phyloP scores from a whole-genome alignment of 2,888 invertebrate genomes.

The Dynastes tityus region DNA sequence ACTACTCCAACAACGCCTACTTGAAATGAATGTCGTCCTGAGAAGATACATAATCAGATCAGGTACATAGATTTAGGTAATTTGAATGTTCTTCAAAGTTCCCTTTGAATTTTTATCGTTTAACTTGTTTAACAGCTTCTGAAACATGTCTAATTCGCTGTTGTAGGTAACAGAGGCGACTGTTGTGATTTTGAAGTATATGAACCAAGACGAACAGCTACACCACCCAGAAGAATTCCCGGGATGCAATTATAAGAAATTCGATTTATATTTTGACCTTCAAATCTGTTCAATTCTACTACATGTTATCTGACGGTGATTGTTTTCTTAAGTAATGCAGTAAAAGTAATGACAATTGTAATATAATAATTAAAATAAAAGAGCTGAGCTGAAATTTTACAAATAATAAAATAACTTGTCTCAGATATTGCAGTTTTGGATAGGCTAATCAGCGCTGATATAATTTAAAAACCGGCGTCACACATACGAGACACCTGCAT shows the following conservation, averaged over 20 bases:
- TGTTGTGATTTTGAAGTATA: conserved; percentile 54
- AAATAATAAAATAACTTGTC: no score
- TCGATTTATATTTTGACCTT: neutral
- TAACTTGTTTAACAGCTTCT: neutral
- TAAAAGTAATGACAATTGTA: neutral
- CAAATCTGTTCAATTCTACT: neutral
- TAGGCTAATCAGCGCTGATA: no score
- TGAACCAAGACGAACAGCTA: conserved; percentile 20
- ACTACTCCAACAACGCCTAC: conserved; percentile 53
- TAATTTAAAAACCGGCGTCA: no score
- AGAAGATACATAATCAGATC: conserved; percentile 56
- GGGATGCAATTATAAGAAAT: conserved; percentile 8
- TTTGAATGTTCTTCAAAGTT: conserved; percentile 30
- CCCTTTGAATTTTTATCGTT: neutral
- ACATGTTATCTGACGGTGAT: neutral
- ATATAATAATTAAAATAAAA: neutral
- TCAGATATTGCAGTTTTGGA: no score
- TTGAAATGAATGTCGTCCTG: conserved; percentile 55
- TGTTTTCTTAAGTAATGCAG: neutral
- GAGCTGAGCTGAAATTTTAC: neutral
- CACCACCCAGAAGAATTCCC: neutral
- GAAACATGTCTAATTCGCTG: neutral
- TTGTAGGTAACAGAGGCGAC: conserved; percentile 56
- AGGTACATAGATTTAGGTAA: conserved; percentile 55
- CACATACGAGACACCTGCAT: no score